These are phyloP conservation scores for Sinocyclocheilus grahami DNA, from an alignment of 2,113 vertebrate species.

Conservation along the genomic window DNA sequence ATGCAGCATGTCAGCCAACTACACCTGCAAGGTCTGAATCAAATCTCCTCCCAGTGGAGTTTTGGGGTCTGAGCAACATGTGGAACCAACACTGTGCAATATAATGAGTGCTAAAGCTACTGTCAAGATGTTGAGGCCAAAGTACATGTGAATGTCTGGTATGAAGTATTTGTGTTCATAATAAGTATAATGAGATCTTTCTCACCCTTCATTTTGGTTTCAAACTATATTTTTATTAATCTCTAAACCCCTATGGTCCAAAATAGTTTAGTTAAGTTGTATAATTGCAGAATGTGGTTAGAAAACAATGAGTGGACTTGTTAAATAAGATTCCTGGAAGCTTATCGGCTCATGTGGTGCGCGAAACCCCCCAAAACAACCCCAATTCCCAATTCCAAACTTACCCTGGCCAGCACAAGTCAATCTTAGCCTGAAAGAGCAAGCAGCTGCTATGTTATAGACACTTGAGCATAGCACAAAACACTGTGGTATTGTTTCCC, in stretches of 20 bases:
- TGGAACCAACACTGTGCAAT: constrained; percentile 13
- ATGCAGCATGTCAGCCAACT: background rate
- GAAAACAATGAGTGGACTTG: constrained; percentile 47
- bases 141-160: constrained; percentile 10
- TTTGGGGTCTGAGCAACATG: background rate
- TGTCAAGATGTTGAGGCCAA: constrained; percentile 13
- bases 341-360: constrained; percentile 43
- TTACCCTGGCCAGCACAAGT: background rate
- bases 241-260: background rate
- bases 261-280: constrained; percentile 32
- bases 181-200: background rate
- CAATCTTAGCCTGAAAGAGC: constrained; percentile 9
- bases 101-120: constrained; percentile 24
- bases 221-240: background rate
- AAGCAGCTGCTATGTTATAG: constrained; percentile 40
- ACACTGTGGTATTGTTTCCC: constrained; percentile 45
- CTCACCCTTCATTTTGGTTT: background rate
- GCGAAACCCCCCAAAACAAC: background rate
- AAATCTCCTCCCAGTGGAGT: too few relatives aligned
- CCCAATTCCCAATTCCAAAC: constrained; percentile 9
- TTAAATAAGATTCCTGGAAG: constrained; percentile 49
- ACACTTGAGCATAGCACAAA: constrained; percentile 17
- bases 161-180: background rate
- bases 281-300: constrained; percentile 35
- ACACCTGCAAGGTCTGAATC: constrained; percentile 20